These are phyloP conservation scores for Dysmachus trigonus DNA, from an alignment of 2,888 invertebrate genomes.

Conservation along the genomic window DNA sequence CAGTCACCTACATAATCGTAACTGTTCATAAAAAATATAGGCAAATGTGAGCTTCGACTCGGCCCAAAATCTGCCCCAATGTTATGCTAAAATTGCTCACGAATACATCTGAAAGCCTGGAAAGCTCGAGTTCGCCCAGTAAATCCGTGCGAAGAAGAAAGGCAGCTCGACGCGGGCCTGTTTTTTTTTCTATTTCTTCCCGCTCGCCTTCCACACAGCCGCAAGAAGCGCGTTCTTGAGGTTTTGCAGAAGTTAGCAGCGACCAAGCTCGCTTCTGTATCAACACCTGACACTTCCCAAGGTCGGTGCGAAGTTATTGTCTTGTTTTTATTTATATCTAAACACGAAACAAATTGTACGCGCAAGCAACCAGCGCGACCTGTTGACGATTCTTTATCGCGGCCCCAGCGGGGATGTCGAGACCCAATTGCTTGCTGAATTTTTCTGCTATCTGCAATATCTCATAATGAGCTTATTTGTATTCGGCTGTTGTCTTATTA, in stretches of 20 bases:
- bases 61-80: too few species aligned
- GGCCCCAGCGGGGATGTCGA: neutral
- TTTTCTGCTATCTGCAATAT: neutral
- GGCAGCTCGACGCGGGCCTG: neutral
- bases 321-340: neutral
- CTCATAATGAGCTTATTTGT: neutral
- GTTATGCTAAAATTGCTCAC: neutral
- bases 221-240: neutral
- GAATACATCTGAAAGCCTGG: neutral
- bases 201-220: neutral
- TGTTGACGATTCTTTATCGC: slow-evolving; percentile 11
- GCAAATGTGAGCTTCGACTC: neutral
- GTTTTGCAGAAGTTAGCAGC: neutral
- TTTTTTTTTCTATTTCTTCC: neutral
- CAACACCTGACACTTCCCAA: slow-evolving; percentile 22
- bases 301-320: slow-evolving; percentile 7
- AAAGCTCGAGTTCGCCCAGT: neutral
- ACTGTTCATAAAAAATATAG: slow-evolving; percentile 20
- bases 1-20: slow-evolving; percentile 34
- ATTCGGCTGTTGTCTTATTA: neutral
- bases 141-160: neutral
- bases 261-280: neutral
- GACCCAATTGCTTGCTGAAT: neutral
- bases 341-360: neutral
- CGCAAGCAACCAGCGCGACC: neutral